Evolutionary conservation across 2,113 vertebrate genomes (phyloP).

Genomic region (Poicephalus meyeri): DNA sequence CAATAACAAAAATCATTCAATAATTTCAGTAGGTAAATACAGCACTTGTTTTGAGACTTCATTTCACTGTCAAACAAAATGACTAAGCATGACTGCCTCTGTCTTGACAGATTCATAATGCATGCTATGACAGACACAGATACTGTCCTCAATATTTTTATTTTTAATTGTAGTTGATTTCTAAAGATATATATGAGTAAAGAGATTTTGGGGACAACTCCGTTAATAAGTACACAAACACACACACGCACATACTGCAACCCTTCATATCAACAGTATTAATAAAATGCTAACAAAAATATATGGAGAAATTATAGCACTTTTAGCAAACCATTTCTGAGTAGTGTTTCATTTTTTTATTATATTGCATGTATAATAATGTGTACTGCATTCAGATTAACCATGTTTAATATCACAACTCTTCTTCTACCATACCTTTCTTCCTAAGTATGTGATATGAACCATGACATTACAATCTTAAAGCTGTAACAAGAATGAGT

Average conservation of each 20-base stretch:
- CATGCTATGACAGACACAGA: neutral
- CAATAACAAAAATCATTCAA: slow-evolving; percentile 18
- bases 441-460: slow-evolving; percentile 81
- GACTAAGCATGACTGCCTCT: neutral
- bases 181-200: neutral
- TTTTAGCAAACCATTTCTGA: slow-evolving; percentile 48
- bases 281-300: slow-evolving; percentile 16
- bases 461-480: slow-evolving; percentile 86
- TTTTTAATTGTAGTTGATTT: slow-evolving; percentile 42
- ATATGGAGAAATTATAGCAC: slow-evolving; percentile 1
- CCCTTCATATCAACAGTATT: neutral
- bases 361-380: slow-evolving; percentile 61
- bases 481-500: slow-evolving; percentile 84
- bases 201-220: neutral
- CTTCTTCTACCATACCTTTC: slow-evolving; percentile 70
- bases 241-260: neutral
- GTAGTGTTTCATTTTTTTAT: slow-evolving; percentile 22
- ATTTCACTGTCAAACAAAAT: neutral
- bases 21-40: slow-evolving; percentile 5
- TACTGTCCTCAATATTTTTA: neutral
- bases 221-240: neutral
- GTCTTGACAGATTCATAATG: neutral
- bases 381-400: slow-evolving; percentile 66
- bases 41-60: neutral
- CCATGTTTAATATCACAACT: slow-evolving; percentile 61